Evolutionary conservation across 2,888 invertebrate species (phyloP).

Genomic region (Spatulosminthurus flaviceps): DNA sequence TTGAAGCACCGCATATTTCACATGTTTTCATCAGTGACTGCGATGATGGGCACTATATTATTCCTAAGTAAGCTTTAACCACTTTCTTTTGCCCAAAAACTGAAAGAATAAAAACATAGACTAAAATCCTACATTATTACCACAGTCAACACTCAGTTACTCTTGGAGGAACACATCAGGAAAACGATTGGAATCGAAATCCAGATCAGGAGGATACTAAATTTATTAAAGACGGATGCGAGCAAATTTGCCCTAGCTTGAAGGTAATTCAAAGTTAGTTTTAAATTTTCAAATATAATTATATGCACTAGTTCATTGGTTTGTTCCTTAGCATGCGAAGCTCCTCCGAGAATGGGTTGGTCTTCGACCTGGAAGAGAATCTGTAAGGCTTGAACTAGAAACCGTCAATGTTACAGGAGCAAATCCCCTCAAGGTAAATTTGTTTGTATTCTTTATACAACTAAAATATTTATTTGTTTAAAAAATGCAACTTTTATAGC

Average conservation of each 20-base stretch:
- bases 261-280: constrained; percentile 31
- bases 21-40: constrained; percentile 72
- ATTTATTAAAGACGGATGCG: constrained; percentile 74
- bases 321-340: constrained; percentile 68
- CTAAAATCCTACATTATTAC: too few species aligned
- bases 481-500: too few species aligned
- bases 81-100: too few species aligned
- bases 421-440: neutral
- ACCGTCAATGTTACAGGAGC: neutral
- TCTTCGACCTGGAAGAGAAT: constrained; percentile 75
- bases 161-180: constrained; percentile 81
- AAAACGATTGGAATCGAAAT: constrained; percentile 71
- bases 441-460: too few species aligned
- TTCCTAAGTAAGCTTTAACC: constrained; percentile 85
- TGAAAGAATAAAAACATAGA: too few species aligned
- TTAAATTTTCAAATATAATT: neutral
- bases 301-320: constrained; percentile 64
- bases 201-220: constrained; percentile 71
- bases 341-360: constrained; percentile 76
- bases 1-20: constrained; percentile 76
- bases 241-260: constrained; percentile 45
- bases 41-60: constrained; percentile 74
- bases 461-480: too few species aligned
- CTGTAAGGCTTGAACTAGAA: constrained; percentile 44
- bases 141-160: constrained; percentile 74